A percentile compares a stretch with the other conserved stretches of the same genome.
phyloP scores from a whole-genome alignment of 2,888 invertebrate species.

The Nasonia oneida region DNA sequence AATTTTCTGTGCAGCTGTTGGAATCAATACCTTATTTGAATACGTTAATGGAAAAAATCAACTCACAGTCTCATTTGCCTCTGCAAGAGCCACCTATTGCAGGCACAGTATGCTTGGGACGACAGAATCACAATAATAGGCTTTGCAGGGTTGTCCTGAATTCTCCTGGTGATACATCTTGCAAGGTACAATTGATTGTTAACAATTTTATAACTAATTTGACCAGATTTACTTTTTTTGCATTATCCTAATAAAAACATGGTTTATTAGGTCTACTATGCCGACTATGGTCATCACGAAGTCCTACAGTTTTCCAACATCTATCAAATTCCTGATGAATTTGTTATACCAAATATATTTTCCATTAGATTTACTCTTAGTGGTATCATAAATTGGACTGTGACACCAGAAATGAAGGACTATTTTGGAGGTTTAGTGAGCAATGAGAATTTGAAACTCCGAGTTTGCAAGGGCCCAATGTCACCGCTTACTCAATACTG shows the following conservation, averaged over 20 bases:
- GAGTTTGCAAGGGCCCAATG: constrained; percentile 85
- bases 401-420: constrained; percentile 83
- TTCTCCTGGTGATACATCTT: constrained; percentile 85
- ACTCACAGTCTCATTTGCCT: constrained; percentile 82
- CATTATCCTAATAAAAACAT: not conserved
- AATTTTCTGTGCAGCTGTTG: constrained; percentile 88
- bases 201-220: not conserved
- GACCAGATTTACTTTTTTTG: not conserved
- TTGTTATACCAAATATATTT: constrained; percentile 86
- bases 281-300: constrained; percentile 91
- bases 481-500: constrained; percentile 88
- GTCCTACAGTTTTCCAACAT: constrained; percentile 86
- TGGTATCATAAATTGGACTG: constrained; percentile 82
- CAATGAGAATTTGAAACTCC: constrained; percentile 83
- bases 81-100: constrained; percentile 86
- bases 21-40: constrained; percentile 83
- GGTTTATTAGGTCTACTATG: constrained; percentile 82
- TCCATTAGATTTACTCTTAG: constrained; percentile 88
- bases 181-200: constrained; percentile 79
- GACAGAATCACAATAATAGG: constrained; percentile 85
- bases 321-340: constrained; percentile 87
- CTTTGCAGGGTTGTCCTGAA: constrained; percentile 89
- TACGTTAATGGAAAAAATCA: constrained; percentile 87
- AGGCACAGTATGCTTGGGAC: constrained; percentile 89
- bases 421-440: constrained; percentile 86